Evolutionary conservation across 2,113 vertebrate species (phyloP).

Genomic region (Cynopterus brachyotis): DNA sequence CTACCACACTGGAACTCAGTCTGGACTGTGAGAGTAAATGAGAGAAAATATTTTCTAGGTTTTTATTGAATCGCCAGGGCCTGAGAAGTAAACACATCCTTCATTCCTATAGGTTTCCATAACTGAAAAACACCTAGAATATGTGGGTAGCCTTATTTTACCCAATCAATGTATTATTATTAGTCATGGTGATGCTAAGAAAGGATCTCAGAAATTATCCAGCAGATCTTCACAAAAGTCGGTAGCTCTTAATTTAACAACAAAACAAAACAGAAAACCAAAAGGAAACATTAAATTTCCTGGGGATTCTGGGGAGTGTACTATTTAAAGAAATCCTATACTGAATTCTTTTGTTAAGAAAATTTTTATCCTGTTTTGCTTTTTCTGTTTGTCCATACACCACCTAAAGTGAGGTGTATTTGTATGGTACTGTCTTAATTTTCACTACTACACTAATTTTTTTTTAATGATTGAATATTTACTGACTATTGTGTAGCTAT

Average conservation of each 20-base stretch:
- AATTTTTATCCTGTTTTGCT: neutral
- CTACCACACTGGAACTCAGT: neutral
- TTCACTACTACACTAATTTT: neutral
- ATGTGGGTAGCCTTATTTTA: neutral
- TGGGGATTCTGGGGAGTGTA: neutral
- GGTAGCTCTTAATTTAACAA: neutral
- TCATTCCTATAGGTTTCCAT: neutral
- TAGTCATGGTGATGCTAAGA: neutral
- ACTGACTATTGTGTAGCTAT: neutral
- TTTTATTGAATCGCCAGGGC: neutral
- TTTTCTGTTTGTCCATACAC: neutral
- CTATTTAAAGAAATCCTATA: constrained; percentile 29
- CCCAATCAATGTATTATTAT: neutral
- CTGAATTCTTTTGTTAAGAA: constrained; percentile 16
- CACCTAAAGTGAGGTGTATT: neutral
- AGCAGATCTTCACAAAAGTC: neutral
- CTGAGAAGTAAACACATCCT: constrained; percentile 28
- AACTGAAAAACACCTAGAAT: neutral
- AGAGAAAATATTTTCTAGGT: neutral
- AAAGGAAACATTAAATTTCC: neutral
- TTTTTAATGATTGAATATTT: neutral
- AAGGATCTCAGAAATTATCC: constrained; percentile 13
- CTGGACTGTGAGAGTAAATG: neutral
- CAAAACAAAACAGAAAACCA: too few relatives aligned
- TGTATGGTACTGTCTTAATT: constrained; percentile 13